phyloP scores from a whole-genome alignment of 2,797 vertebrate genomes.

The Micrastur ruficollis region DNA sequence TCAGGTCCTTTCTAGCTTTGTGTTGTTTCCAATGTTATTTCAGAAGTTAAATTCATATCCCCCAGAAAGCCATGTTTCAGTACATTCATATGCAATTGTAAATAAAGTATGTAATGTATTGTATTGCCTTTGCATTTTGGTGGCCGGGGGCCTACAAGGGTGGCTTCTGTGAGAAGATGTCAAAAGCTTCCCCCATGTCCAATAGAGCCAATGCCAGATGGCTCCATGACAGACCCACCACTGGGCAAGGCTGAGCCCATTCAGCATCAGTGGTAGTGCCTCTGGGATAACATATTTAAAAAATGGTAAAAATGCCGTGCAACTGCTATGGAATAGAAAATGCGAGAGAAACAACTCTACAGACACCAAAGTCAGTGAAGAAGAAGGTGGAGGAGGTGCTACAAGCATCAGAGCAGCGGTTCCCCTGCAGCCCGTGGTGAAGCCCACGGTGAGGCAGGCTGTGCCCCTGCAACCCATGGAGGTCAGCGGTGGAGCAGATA shows the following conservation, averaged over 20 bases:
- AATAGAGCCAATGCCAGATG: no score
- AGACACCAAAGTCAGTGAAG: not conserved
- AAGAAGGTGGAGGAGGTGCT: not conserved
- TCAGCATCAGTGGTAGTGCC: fast-evolving
- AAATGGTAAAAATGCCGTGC: not conserved
- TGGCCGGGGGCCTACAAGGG: fast-evolving
- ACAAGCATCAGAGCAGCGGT: not conserved
- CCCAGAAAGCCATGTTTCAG: not conserved
- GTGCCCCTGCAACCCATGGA: not conserved
- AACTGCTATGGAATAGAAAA: no score
- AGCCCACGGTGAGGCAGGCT: not conserved
- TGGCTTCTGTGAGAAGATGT: not conserved
- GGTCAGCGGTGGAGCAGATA: not conserved
- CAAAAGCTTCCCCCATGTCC: no score
- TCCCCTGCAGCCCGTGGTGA: not conserved
- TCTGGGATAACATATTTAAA: not conserved
- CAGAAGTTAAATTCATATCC: not conserved
- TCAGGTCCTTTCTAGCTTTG: not conserved
- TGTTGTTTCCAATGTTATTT: not conserved
- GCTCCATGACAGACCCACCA: no score
- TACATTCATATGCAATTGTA: not conserved
- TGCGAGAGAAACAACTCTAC: not conserved
- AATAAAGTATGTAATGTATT: not conserved
- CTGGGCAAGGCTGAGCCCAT: no score
- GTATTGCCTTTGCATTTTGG: not conserved